A percentile compares a stretch with the other conserved stretches of the same genome.
These are phyloP conservation scores for Antheraea mylitta DNA, from an alignment of 1,140 invertebrate genomes.

Conservation along the genomic window DNA sequence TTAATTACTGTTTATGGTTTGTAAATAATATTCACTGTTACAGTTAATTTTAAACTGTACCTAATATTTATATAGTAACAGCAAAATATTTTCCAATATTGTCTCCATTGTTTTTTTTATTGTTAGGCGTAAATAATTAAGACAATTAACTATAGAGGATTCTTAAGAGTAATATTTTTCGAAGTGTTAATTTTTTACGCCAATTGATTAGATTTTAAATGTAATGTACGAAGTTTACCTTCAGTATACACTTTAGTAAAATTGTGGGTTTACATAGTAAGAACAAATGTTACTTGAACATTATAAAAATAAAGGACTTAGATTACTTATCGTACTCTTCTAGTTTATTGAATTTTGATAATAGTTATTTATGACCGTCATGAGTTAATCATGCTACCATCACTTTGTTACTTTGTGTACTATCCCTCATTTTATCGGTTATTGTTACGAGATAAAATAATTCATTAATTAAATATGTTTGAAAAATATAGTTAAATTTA, in stretches of 20 bases:
- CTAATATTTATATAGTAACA: not conserved
- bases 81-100: not conserved
- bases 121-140: no score
- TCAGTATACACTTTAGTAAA: no score
- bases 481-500: no score
- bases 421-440: not conserved
- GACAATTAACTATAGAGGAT: no score
- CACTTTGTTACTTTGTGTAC: not conserved
- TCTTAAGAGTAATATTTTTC: no score
- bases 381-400: conserved; percentile 24
- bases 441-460: not conserved
- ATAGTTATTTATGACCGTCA: conserved; percentile 53
- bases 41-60: not conserved
- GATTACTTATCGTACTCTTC: conserved; percentile 34
- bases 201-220: no score
- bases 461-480: no score
- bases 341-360: conserved; percentile 51
- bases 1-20: not conserved
- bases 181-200: no score
- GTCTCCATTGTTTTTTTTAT: no score
- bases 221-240: no score
- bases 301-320: not conserved
- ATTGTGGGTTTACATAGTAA: not conserved
- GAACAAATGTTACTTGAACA: not conserved
- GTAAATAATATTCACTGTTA: not conserved